Evolutionary conservation across 2,113 vertebrate species (phyloP).

Genomic region (Marmota monax): DNA sequence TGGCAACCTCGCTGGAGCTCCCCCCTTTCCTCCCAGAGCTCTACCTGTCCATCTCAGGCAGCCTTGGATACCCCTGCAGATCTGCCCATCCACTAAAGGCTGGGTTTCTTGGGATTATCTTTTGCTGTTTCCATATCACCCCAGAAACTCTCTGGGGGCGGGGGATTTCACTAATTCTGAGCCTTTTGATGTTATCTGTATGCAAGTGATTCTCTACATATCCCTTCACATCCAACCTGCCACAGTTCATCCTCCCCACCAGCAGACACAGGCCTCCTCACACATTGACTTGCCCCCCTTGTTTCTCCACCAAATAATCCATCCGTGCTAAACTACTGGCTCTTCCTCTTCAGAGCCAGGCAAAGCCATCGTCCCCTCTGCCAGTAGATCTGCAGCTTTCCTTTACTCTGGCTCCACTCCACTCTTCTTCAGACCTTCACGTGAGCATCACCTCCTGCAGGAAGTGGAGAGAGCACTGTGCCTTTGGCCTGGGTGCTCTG

Average conservation of each 20-base stretch:
- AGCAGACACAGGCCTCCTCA: background rate
- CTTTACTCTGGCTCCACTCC: background rate
- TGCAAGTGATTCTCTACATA: background rate
- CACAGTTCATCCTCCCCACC: fast-evolving
- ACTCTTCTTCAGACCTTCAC: background rate
- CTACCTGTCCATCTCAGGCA: background rate
- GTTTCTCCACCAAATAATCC: background rate
- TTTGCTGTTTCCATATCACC: background rate
- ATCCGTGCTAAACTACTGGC: background rate
- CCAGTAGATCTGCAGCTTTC: background rate
- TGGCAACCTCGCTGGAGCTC: background rate
- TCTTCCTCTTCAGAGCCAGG: background rate
- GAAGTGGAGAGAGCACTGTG: background rate
- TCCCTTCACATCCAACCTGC: background rate
- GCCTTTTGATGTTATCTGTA: background rate
- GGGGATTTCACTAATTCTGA: background rate
- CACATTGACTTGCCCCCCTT: background rate
- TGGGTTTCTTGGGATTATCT: background rate
- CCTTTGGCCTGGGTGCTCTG: background rate
- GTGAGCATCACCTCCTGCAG: background rate
- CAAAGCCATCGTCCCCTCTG: background rate
- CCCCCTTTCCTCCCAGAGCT: background rate
- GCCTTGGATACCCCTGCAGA: background rate
- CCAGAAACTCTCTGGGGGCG: background rate
- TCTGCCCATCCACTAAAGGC: background rate